Base-by-base conservation (phyloP, 2,888 invertebrate genomes). In the Julus scandinavius region DNA sequence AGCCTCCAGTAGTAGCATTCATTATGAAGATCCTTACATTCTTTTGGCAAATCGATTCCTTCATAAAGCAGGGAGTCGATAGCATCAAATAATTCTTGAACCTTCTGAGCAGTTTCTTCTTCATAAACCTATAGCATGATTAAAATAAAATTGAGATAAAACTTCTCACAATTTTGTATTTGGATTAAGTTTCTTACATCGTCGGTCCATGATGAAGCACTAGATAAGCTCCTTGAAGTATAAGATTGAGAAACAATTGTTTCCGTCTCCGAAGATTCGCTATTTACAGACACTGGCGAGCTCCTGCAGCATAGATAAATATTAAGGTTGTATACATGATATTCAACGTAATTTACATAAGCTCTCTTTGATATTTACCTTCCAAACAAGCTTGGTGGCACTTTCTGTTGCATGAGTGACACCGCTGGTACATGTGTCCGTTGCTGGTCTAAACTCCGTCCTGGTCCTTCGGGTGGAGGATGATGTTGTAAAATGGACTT, bases 171-270 rank as follows among this genome's bases (percentile, higher is more conserved):
- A 20, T 29, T 80, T 38, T 15, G 38, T 13, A 38, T 72, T 72
- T 40, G 13, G 85, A 13, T 85, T 13, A 50, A 45, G 2, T n/a
- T 20, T 20, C 85, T 85, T 45, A 85, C 85, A 85, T 85, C 85
- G 41, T 85, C 85, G 45, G 85, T 85, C 85, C 85, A 85, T 1
- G 85, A 85, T 20, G 85, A 85, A 11, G 85, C 85, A 40, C 85
- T 85, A 20, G 85, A 85, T 50, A 85, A 20, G 20, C 85, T 50
- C 45, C 85, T 6, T 9, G 85, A 85, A 11, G 85, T 85, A 29
- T 49, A 85, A 13, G 85, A 49, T 45, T 85, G 85, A 85, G 85
- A 50, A 20, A 85, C 50, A 1, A 50, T 20, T 11, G 49, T 85
- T 85, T 85, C 85, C 29, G 50, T 29, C n/a, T 85, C 50, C n/a